Conservation (phyloP, 2,797 vertebrate genomes). For the Vultur gryphus region DNA sequence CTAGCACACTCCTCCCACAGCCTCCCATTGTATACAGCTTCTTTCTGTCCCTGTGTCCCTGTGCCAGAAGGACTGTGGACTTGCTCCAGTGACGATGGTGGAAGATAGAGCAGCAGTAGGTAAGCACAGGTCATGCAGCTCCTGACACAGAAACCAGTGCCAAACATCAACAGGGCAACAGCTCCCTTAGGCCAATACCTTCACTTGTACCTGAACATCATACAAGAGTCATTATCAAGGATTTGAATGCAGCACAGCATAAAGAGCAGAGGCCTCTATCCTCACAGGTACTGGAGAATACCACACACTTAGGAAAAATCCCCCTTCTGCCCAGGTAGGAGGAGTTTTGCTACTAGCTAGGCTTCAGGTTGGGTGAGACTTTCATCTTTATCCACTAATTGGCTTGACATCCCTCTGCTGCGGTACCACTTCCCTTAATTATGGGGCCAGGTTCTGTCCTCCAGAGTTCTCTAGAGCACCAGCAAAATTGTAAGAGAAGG, state of each 20-base stretch:
- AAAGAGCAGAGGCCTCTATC: background rate
- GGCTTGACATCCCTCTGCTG: background rate
- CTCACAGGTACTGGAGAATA: background rate
- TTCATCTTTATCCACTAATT: background rate
- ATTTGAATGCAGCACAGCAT: background rate
- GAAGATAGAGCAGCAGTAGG: background rate
- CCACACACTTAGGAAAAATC: background rate
- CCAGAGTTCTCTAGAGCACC: background rate
- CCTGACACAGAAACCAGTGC: background rate
- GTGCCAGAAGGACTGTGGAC: background rate
- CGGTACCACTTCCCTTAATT: background rate
- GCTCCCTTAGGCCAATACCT: background rate
- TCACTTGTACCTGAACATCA: background rate
- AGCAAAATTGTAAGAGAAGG: background rate
- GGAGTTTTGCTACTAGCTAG: background rate
- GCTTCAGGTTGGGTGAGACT: background rate
- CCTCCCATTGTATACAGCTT: background rate
- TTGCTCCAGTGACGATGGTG: background rate
- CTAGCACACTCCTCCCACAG: background rate
- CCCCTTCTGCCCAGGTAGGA: background rate
- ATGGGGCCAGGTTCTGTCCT: background rate
- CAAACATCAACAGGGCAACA: background rate
- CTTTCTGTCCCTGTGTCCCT: background rate
- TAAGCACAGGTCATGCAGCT: fast-evolving
- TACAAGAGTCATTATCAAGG: background rate